A percentile compares a stretch with the other conserved stretches of the same genome.
Conservation (phyloP, 1,140 invertebrate genomes). For the Cotesia chilonis region DNA sequence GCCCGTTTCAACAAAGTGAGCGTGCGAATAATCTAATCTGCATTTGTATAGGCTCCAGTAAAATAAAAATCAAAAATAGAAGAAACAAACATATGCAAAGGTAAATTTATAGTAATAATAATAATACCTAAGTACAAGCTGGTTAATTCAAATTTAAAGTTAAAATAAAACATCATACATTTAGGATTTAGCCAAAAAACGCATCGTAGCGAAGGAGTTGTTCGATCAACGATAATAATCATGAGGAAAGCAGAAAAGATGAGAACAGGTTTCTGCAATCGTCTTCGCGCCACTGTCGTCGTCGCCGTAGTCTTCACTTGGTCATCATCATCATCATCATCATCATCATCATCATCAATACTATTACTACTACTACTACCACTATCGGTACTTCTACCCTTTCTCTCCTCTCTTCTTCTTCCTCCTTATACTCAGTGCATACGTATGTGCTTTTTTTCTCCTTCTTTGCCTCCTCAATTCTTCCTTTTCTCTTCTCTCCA, state of each 20-base stretch:
- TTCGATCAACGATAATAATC: slow-evolving; percentile 53
- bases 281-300: slow-evolving; percentile 26
- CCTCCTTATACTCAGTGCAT: slow-evolving; percentile 18
- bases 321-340: slow-evolving; percentile 18
- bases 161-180: no score
- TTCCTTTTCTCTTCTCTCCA: slow-evolving; percentile 64
- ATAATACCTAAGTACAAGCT: no score
- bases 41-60: slow-evolving; percentile 24
- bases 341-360: slow-evolving; percentile 23
- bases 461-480: slow-evolving; percentile 65
- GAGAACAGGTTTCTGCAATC: slow-evolving; percentile 63
- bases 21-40: slow-evolving; percentile 44
- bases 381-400: slow-evolving; percentile 22
- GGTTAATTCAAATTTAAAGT: no score
- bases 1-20: slow-evolving; percentile 46
- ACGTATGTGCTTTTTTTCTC: slow-evolving; percentile 21
- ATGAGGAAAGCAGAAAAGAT: slow-evolving; percentile 60
- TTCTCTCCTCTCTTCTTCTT: slow-evolving; percentile 34
- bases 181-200: no score
- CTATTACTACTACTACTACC: no score
- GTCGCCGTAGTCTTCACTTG: slow-evolving; percentile 2
- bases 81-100: background rate
- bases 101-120: background rate
- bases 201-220: slow-evolving; percentile 15
- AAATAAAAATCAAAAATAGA: background rate